Conservation (phyloP, 2,113 vertebrate genomes). For the Columbina picui region DNA sequence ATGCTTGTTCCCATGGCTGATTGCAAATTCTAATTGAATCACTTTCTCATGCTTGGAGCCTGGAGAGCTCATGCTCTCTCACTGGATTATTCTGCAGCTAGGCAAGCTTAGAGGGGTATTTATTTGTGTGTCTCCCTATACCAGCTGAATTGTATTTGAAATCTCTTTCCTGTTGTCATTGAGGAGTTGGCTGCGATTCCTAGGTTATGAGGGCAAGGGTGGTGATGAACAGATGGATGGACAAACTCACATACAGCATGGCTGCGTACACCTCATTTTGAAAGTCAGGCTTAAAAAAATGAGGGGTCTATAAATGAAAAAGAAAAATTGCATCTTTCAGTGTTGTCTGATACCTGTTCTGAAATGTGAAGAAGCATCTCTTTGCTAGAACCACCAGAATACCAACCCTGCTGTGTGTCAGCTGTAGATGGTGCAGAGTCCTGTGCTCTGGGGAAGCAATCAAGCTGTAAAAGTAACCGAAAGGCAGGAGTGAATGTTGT, state of each 20-base stretch:
- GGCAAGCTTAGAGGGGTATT: not conserved
- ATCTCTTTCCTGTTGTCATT: not conserved
- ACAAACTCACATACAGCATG: fast-evolving
- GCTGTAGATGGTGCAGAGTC: not conserved
- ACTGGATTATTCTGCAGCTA: not conserved
- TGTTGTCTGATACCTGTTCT: not conserved
- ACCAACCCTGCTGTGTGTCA: not conserved
- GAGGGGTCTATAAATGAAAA: not conserved
- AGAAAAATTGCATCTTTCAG: not conserved
- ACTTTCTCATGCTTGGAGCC: not conserved
- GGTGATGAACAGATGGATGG: no score
- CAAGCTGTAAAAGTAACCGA: not conserved
- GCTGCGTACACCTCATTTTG: not conserved
- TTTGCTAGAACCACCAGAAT: not conserved
- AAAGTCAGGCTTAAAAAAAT: not conserved
- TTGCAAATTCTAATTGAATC: not conserved
- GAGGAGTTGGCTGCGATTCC: not conserved
- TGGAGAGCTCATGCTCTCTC: not conserved
- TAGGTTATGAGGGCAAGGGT: not conserved
- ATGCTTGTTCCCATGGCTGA: not conserved
- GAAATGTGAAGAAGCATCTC: not conserved
- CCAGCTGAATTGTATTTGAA: not conserved
- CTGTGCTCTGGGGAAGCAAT: not conserved
- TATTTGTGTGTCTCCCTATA: not conserved
- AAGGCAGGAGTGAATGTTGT: not conserved